phyloP scores from a whole-genome alignment of 2,888 invertebrate species.

The Papilio demoleus region DNA sequence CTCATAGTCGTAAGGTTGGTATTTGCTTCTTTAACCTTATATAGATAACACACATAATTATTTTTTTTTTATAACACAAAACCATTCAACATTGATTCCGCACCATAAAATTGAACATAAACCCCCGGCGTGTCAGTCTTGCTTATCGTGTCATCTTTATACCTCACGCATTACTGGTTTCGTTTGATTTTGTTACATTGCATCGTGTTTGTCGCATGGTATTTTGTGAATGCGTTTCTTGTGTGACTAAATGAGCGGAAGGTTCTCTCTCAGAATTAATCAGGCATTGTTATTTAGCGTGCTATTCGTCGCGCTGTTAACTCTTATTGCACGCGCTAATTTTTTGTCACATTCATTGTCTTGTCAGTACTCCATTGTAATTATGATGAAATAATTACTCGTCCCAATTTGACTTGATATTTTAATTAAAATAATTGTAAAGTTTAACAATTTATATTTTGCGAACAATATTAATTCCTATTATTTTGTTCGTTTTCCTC shows the following conservation, averaged over 20 bases:
- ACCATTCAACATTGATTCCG: slow-evolving; percentile 32
- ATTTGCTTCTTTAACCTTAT: not conserved
- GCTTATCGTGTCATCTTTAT: slow-evolving; percentile 74
- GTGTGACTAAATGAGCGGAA: slow-evolving; percentile 1
- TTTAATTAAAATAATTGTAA: slow-evolving; percentile 5
- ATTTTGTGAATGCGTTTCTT: not conserved
- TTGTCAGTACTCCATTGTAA: slow-evolving; percentile 18
- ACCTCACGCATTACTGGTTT: slow-evolving; percentile 49
- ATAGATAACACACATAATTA: not conserved
- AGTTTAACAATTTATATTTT: not conserved
- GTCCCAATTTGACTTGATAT: slow-evolving; percentile 11
- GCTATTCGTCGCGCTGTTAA: slow-evolving; percentile 5
- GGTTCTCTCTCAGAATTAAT: slow-evolving; percentile 7
- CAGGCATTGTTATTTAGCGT: not conserved
- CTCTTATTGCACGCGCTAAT: slow-evolving; percentile 4
- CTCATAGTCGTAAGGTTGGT: not conserved
- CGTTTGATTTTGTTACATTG: slow-evolving; percentile 12
- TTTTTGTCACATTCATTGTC: slow-evolving; percentile 16
- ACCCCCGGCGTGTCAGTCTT: slow-evolving; percentile 67
- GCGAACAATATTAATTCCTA: too few relatives aligned
- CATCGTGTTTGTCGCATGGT: slow-evolving; percentile 5
- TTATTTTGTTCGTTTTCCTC: not conserved
- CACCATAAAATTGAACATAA: slow-evolving; percentile 73
- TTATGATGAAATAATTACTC: slow-evolving; percentile 15
- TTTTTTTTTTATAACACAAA: not conserved